Conservation (phyloP, 2,113 vertebrate species). For the Indicator maculatus region DNA sequence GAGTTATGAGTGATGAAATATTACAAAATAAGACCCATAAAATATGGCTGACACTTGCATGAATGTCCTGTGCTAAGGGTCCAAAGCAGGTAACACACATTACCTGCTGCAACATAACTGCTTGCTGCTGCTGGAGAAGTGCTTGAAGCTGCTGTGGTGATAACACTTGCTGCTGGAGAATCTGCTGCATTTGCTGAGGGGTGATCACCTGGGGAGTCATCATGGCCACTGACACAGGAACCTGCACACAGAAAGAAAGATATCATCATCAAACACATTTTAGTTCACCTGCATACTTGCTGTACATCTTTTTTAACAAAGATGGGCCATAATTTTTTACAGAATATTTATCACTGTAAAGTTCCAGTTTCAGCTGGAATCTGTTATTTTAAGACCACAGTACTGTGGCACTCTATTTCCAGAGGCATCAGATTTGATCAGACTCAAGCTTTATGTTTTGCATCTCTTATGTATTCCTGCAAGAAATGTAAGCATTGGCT, state of each 20-base stretch:
- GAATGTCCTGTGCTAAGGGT: slow-evolving; percentile 33
- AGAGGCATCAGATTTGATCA: slow-evolving; percentile 58
- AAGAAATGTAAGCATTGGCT: slow-evolving; percentile 39
- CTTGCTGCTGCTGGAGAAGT: slow-evolving; percentile 97
- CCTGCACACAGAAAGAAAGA: slow-evolving; percentile 76
- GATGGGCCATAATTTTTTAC: slow-evolving; percentile 28
- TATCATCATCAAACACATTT: not conserved
- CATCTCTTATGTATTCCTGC: slow-evolving; percentile 31
- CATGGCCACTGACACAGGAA: slow-evolving; percentile 99
- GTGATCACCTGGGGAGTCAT: slow-evolving; percentile 99
- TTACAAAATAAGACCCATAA: not conserved
- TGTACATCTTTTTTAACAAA: slow-evolving; percentile 4
- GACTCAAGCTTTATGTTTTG: slow-evolving; percentile 33
- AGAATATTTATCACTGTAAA: slow-evolving; percentile 54
- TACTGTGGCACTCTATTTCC: slow-evolving; percentile 50
- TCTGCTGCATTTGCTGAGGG: slow-evolving; percentile 99
- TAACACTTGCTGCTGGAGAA: slow-evolving; percentile 98
- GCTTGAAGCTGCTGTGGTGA: slow-evolving; percentile 98
- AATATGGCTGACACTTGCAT: not conserved
- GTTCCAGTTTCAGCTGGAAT: slow-evolving; percentile 49
- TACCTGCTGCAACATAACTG: slow-evolving; percentile 99
- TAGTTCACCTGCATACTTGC: not conserved
- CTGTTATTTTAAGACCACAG: slow-evolving; percentile 56
- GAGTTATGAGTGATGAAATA: not conserved
- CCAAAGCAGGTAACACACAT: slow-evolving; percentile 82